Evolutionary conservation across 2,113 vertebrate species (phyloP), one percentile per base, ranked within the genome.

Genomic region (Podiceps cristatus): DNA sequence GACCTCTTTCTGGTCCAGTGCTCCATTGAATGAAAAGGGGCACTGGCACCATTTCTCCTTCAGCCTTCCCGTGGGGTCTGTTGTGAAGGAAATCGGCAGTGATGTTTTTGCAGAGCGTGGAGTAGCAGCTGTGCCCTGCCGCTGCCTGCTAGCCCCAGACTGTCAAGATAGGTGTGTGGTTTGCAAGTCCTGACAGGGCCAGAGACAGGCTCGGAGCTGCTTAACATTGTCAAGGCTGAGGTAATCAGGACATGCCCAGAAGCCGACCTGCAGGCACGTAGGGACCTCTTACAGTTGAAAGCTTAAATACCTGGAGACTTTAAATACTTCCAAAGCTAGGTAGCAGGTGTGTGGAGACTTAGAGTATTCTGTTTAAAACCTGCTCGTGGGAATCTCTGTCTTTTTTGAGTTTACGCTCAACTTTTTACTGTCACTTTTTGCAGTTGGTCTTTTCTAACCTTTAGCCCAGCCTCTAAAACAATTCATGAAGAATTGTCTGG

Each of bases 141-240:
- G 3, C 62, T 45, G 72, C 80, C 80, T 86, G 80, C 80, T 76
- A 94, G 72, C 58, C 92, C 2, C 3, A 18, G 16, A 22, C 69
- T 66, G 55, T 69, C 75, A 55, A 7, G 52, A 37, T 18, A 69
- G 88, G 67, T 29, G 45, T 73, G 71, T 16, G 72, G 10, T 56
- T 64, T 33, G 53, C 67, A 76, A 5, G 35, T 33, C 49, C 53
- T 49, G 66, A 44, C 53, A 19, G 67, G 53, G 58, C 56, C 56
- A 13, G 60, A 52, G 78, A 18, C n/a, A 10, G 23, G 4, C 76
- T 72, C 4, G 3, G 72, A 73, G 72, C 55, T 69, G 74, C 58
- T 86, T 25, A 0, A 4, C 0, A 0, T 7, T 6, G 5, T 50
- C 45, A 28, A 27, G 42, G 56, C 73, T 53, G 42, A 47, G 72